These are phyloP conservation scores for Heliconius hermathena DNA, from an alignment of 1,140 invertebrate genomes.

Conservation along the genomic window DNA sequence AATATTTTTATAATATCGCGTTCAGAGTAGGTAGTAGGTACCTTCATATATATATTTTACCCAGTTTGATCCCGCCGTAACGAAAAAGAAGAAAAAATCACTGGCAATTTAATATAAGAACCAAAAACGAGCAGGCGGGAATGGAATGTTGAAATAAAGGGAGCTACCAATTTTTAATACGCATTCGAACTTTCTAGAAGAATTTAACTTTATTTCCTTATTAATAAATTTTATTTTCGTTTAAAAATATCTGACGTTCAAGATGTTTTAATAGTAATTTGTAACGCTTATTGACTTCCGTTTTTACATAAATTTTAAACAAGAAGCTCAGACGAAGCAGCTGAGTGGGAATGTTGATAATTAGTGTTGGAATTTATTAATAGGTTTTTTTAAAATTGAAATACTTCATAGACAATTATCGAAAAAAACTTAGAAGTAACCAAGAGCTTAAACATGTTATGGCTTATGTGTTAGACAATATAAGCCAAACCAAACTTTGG, in stretches of 20 bases:
- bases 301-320: conserved; percentile 63
- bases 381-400: conserved; percentile 20
- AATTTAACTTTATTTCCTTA: conserved; percentile 53
- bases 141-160: conserved; percentile 73
- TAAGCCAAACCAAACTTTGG: too few relatives aligned
- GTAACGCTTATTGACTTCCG: conserved; percentile 63
- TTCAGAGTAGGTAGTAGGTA: neutral
- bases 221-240: conserved; percentile 54
- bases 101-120: conserved; percentile 73
- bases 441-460: neutral
- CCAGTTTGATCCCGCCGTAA: conserved; percentile 10
- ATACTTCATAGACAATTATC: neutral
- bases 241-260: conserved; percentile 37
- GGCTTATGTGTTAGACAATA: too few relatives aligned
- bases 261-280: conserved; percentile 34
- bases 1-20: conserved; percentile 4
- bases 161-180: conserved; percentile 76
- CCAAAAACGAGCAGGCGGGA: conserved; percentile 65
- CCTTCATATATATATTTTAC: conserved; percentile 4
- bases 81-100: conserved; percentile 57
- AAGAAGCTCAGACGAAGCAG: conserved; percentile 28
- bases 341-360: conserved; percentile 42
- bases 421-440: neutral
- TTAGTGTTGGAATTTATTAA: conserved; percentile 39
- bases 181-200: conserved; percentile 47